These are phyloP conservation scores for Oasisia sp. DNA, from an alignment of 2,888 invertebrate genomes.

Conservation along the genomic window DNA sequence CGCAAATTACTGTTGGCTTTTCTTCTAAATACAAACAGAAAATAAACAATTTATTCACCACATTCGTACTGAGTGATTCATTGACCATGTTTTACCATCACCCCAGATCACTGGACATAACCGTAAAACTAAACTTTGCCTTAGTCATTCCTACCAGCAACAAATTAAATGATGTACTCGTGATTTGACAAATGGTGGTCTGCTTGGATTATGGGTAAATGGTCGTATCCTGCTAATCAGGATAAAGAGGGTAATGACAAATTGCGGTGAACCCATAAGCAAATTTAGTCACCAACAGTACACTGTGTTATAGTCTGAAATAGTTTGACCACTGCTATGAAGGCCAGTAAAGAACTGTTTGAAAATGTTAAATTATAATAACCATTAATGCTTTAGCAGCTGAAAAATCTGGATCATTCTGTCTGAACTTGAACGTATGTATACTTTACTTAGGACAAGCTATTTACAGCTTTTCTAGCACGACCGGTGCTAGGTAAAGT, in stretches of 20 bases:
- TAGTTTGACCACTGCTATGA: not conserved
- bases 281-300: not conserved
- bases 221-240: not conserved
- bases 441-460: not conserved
- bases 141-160: not conserved
- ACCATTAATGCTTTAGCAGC: not conserved
- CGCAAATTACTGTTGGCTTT: not conserved
- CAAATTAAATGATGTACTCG: not conserved
- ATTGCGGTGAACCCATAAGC: not conserved
- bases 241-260: constrained; percentile 1
- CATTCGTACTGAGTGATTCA: not conserved
- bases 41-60: not conserved
- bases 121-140: not conserved
- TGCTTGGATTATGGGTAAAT: not conserved
- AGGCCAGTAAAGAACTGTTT: not conserved
- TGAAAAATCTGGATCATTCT: not conserved
- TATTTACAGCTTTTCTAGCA: not conserved
- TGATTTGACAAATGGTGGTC: not conserved
- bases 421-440: not conserved
- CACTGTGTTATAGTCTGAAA: not conserved
- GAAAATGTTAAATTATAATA: not conserved
- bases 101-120: not conserved
- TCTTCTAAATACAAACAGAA: not conserved
- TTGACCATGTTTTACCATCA: not conserved
- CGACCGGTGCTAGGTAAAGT: not conserved